phyloP scores from a whole-genome alignment of 2,797 vertebrate species.

The Acomys russatus region DNA sequence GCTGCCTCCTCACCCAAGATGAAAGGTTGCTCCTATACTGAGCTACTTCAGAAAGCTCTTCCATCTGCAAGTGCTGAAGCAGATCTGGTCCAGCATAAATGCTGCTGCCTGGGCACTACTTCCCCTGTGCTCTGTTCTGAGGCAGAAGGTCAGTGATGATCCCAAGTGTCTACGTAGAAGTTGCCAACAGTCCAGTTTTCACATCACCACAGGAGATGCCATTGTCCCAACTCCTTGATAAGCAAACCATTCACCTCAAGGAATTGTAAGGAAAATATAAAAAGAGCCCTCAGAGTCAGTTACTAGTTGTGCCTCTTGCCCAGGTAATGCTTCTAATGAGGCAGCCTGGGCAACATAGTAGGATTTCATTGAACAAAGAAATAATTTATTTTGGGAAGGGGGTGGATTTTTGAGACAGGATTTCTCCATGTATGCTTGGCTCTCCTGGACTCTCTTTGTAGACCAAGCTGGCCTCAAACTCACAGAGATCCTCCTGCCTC shows the following conservation, averaged over 20 bases:
- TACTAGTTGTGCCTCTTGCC: not conserved
- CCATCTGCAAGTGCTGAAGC: not conserved
- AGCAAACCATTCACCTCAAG: not conserved
- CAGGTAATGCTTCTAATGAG: not conserved
- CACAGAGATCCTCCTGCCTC: too few species aligned
- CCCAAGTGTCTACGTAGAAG: not conserved
- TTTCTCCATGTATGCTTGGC: too few species aligned
- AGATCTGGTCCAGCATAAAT: not conserved
- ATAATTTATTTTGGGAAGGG: too few species aligned
- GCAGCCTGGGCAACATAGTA: not conserved
- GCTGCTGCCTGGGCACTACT: not conserved
- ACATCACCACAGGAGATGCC: not conserved
- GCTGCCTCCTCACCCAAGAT: not conserved
- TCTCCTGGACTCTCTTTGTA: too few species aligned
- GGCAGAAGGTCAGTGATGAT: not conserved
- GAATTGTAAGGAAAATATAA: not conserved
- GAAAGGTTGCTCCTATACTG: not conserved
- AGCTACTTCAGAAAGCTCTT: not conserved
- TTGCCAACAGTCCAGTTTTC: not conserved
- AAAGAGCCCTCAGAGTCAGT: not conserved
- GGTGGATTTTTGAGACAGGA: too few species aligned
- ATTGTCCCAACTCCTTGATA: not conserved
- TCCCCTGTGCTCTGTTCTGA: not conserved
- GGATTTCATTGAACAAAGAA: not conserved
- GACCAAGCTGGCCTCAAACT: too few species aligned